Base-by-base conservation (phyloP, 2,888 invertebrate species). In the Steinernema carpocapsae region DNA sequence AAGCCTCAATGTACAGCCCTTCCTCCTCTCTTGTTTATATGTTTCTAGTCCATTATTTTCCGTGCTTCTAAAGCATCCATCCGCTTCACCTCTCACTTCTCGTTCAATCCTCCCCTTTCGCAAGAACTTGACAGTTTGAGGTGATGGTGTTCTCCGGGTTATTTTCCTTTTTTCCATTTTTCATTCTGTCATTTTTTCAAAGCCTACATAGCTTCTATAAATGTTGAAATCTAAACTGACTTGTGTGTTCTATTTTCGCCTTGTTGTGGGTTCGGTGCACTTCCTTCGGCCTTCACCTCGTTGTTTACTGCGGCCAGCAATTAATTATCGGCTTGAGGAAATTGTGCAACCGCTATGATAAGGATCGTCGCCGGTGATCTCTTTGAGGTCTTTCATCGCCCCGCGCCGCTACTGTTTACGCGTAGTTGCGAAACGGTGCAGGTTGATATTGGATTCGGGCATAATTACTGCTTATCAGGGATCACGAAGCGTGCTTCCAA, bases 291-390 rank as follows among this genome's bases (percentile, higher is more conserved):
- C 64, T 64, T 64, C 64, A 32, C 64, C 64, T 64, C 17, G 64
- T 4, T 64, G 64, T 64, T 64, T 64, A 64, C 64, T 26, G 64
- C 32, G 24, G 64, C 29, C 32, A 32, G 29, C 64, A 64, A 64
- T 64, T 64, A 64, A 64, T 64, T 64, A 64, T 64, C 64, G 64
- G 64, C 64, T 64, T 64, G 32, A 29, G 64, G 64, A 32, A 26
- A 64, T 64, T 64, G 64, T 64, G 64, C 64, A 64, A 64, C 64
- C 29, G 64, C 32, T 32, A 6, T 64, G 64, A 64, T 64, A 64
- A 64, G 64, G 64, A 64, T 64, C 64, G 64, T 64, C 64, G n/a
- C n/a, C n/a, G 64, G 64, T 37, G 29, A 29, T 64, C 32, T 26
- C 64, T 64, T 64, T 64, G 64, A 64, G 64, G 64, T 64, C 64